Evolutionary conservation across 2,113 vertebrate genomes (phyloP).

Genomic region (Tyrannus savana): DNA sequence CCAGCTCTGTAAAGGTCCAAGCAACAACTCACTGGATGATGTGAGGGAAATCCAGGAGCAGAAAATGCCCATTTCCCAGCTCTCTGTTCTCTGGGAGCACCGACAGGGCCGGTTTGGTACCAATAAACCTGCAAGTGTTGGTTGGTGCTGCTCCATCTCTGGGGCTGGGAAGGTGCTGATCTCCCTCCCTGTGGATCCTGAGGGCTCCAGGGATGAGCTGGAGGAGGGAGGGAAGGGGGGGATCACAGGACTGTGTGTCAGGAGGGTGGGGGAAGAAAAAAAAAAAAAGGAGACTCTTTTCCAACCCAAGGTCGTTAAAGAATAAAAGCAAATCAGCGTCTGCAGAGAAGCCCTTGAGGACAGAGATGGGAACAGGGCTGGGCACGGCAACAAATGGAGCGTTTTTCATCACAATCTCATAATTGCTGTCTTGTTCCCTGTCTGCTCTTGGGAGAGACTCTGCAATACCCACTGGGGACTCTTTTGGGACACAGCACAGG

Average conservation of each 20-base stretch:
- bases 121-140: neutral
- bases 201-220: neutral
- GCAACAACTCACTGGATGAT: neutral
- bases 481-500: neutral
- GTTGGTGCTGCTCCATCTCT: neutral
- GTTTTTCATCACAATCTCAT: conserved; percentile 62
- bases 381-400: conserved; percentile 5
- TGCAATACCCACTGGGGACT: conserved; percentile 9
- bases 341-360: conserved; percentile 37
- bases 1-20: neutral
- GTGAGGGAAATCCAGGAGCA: neutral
- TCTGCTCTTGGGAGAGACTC: neutral
- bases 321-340: neutral
- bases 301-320: neutral
- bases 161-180: neutral
- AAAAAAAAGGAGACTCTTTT: neutral
- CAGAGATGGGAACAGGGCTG: conserved; percentile 31
- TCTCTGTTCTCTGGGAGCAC: neutral
- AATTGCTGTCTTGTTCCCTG: conserved; percentile 8
- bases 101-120: neutral
- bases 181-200: neutral
- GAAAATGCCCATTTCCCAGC: neutral
- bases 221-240: neutral
- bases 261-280: neutral
- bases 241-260: neutral